phyloP scores from a whole-genome alignment of 2,797 vertebrate species.

The Hypotaenidia philippensis region DNA sequence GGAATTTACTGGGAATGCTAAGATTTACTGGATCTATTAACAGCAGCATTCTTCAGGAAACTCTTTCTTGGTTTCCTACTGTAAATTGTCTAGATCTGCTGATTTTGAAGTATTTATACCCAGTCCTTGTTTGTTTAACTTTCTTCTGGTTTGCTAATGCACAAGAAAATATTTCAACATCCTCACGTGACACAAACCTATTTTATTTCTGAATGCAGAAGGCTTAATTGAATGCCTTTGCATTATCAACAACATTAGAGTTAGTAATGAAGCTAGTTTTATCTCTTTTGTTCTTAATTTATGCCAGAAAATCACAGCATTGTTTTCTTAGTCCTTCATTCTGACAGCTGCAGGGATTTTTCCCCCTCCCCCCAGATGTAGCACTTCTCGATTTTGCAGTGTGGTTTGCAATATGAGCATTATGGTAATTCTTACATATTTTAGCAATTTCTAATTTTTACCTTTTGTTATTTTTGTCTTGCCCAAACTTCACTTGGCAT shows the following conservation, averaged over 20 bases:
- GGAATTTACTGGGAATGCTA: neutral
- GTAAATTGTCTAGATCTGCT: neutral
- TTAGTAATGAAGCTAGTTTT: neutral
- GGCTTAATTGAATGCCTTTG: neutral
- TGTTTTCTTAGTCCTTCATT: neutral
- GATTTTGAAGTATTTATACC: neutral
- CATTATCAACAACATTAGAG: neutral
- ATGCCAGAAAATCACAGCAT: neutral
- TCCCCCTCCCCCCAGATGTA: neutral
- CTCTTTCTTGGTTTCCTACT: neutral
- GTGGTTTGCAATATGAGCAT: neutral
- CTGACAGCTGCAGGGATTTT: neutral
- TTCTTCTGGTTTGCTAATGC: neutral
- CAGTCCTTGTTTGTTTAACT: neutral
- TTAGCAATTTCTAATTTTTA: neutral
- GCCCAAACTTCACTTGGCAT: neutral
- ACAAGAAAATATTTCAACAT: neutral
- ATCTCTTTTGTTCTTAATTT: constrained; percentile 9
- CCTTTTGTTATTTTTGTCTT: neutral
- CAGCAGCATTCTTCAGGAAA: neutral
- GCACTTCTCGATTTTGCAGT: neutral
- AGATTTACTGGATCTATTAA: neutral
- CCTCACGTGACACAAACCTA: rapidly evolving
- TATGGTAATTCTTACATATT: neutral
- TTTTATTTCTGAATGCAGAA: neutral